phyloP scores from a whole-genome alignment of 2,888 invertebrate genomes.

The Eledona agricola region DNA sequence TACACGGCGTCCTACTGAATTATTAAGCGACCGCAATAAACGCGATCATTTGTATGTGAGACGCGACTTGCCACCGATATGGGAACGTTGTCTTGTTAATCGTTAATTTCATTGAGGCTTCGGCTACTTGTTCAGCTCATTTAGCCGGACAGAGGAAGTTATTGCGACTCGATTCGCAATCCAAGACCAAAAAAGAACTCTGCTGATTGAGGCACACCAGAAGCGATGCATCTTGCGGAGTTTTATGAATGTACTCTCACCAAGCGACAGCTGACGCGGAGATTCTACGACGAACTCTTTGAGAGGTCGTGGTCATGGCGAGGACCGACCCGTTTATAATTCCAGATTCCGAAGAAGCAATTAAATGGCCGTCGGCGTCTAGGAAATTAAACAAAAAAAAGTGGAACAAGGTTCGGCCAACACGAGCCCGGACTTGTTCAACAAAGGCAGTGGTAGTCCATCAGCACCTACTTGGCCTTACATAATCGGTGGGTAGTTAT shows the following conservation, averaged over 20 bases:
- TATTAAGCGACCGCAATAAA: constrained; percentile 47
- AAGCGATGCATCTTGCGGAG: constrained; percentile 2
- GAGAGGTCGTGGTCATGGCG: too few relatives aligned
- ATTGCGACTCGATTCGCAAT: constrained; percentile 12
- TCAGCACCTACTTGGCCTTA: constrained; percentile 52
- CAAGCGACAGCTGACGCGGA: too few relatives aligned
- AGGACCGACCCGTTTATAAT: constrained; percentile 37
- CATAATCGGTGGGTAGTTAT: constrained; percentile 54
- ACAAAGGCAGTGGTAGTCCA: constrained; percentile 43
- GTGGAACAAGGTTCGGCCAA: constrained; percentile 19
- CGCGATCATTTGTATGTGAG: constrained; percentile 45
- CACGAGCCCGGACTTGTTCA: constrained; percentile 8
- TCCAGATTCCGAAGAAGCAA: constrained; percentile 44
- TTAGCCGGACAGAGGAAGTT: constrained; percentile 11
- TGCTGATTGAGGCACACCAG: constrained; percentile 4
- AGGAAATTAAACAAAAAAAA: constrained; percentile 38
- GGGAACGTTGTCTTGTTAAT: constrained; percentile 40
- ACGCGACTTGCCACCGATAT: constrained; percentile 37
- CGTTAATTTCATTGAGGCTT: constrained; percentile 39
- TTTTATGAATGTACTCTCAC: background rate
- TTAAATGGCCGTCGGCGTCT: constrained; percentile 42
- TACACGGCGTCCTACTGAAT: constrained; percentile 42
- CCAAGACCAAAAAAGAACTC: constrained; percentile 13
- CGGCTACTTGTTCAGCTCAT: constrained; percentile 22
- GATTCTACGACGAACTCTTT: too few relatives aligned